Conservation (phyloP, 2,113 vertebrate species). For the Oryzias celebensis region DNA sequence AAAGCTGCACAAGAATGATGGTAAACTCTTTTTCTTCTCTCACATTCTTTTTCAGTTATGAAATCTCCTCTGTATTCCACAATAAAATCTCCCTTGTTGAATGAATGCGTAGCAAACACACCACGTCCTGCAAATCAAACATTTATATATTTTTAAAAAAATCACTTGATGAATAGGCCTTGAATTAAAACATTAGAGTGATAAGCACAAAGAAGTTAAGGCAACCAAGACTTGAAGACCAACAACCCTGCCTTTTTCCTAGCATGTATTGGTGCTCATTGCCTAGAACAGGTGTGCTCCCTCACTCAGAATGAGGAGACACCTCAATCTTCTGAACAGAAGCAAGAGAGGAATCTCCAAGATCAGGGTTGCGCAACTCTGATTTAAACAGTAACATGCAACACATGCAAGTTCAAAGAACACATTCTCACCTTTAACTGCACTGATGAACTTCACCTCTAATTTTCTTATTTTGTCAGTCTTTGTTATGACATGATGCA, state of each 20-base stretch:
- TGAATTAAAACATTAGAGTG: background rate
- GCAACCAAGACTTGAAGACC: no score
- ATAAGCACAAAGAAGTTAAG: background rate
- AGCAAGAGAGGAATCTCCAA: no score
- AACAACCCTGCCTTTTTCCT: no score
- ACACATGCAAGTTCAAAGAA: background rate
- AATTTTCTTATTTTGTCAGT: background rate
- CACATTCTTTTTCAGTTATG: background rate
- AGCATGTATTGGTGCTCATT: no score
- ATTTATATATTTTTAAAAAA: background rate
- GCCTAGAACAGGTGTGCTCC: no score
- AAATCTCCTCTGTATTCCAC: background rate
- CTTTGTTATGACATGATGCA: background rate
- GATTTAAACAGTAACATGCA: no score
- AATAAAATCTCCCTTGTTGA: background rate
- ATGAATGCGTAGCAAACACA: background rate
- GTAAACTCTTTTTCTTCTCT: background rate
- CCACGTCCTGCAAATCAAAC: background rate
- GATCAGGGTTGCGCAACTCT: no score
- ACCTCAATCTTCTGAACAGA: no score
- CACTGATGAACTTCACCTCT: background rate
- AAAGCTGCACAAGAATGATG: background rate
- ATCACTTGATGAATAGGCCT: no score
- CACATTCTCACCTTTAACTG: background rate
- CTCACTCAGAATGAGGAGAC: no score